These are phyloP conservation scores for Platycnemis pennipes DNA, from an alignment of 2,888 invertebrate genomes.

Conservation along the genomic window DNA sequence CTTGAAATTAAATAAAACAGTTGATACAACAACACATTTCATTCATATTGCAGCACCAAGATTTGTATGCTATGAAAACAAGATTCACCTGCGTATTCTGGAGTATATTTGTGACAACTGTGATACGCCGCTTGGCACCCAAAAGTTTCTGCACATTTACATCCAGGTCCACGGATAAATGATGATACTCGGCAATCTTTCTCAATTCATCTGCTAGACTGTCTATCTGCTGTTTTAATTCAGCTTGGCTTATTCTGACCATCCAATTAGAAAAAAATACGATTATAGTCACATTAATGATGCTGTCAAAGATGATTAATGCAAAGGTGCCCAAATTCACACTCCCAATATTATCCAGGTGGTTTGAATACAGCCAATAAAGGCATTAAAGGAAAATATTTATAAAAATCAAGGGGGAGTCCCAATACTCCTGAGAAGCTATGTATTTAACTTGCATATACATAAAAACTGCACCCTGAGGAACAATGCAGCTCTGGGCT, in stretches of 20 bases:
- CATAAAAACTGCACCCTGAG: no score
- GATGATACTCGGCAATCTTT: constrained; percentile 89
- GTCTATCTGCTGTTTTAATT: constrained; percentile 93
- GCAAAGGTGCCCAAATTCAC: no score
- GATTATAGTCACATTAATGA: no score
- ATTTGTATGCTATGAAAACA: neutral
- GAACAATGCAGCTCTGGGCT: no score
- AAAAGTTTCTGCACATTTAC: constrained; percentile 93
- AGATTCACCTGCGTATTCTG: constrained; percentile 89
- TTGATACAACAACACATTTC: neutral
- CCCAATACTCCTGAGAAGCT: no score
- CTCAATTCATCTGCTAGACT: constrained; percentile 89
- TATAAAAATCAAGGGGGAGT: no score
- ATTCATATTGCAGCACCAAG: neutral
- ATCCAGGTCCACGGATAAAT: constrained; percentile 91
- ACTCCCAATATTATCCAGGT: no score
- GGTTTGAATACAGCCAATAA: no score
- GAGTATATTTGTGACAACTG: constrained; percentile 93
- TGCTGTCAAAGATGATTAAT: no score
- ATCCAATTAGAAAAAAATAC: neutral
- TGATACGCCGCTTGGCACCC: constrained; percentile 94
- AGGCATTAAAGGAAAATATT: no score
- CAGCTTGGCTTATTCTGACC: constrained; percentile 90
- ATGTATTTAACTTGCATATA: no score
- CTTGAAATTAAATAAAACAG: neutral